These are phyloP conservation scores for Leptinotarsa undecemlineata DNA, from an alignment of 1,140 invertebrate species.

Conservation along the genomic window DNA sequence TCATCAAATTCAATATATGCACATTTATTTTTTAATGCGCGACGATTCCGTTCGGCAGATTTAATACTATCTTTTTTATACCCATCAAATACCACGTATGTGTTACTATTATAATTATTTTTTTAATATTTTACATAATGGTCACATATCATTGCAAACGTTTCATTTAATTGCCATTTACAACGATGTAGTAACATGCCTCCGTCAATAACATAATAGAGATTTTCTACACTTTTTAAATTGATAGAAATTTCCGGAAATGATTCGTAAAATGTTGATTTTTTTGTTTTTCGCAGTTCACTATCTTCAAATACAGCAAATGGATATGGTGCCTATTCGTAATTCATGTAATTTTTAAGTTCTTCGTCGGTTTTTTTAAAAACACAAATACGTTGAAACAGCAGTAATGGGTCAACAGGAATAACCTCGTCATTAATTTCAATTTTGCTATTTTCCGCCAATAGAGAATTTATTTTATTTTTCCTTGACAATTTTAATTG, in stretches of 20 bases:
- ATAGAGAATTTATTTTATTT: slow-evolving; percentile 34
- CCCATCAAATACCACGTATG: slow-evolving; percentile 47
- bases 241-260: slow-evolving; percentile 42
- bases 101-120: slow-evolving; percentile 46
- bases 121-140: slow-evolving; percentile 47
- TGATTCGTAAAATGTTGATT: slow-evolving; percentile 47
- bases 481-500: slow-evolving; percentile 39
- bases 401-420: slow-evolving; percentile 41
- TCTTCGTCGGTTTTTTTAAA: slow-evolving; percentile 43
- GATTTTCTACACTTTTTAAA: slow-evolving; percentile 34
- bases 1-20: too few species aligned
- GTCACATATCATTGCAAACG: slow-evolving; percentile 39
- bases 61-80: slow-evolving; percentile 33
- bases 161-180: slow-evolving; percentile 44
- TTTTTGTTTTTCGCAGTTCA: slow-evolving; percentile 40
- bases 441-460: slow-evolving; percentile 34
- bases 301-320: slow-evolving; percentile 45
- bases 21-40: too few species aligned
- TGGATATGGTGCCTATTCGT: slow-evolving; percentile 45
- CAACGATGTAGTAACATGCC: slow-evolving; percentile 31
- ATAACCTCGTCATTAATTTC: slow-evolving; percentile 42
- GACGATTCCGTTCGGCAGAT: slow-evolving; percentile 31
- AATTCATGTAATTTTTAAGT: slow-evolving; percentile 42
- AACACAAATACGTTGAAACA: slow-evolving; percentile 45
- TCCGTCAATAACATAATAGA: slow-evolving; percentile 46